phyloP scores from a whole-genome alignment of 2,113 vertebrate genomes.

The Melanocharis versteri region DNA sequence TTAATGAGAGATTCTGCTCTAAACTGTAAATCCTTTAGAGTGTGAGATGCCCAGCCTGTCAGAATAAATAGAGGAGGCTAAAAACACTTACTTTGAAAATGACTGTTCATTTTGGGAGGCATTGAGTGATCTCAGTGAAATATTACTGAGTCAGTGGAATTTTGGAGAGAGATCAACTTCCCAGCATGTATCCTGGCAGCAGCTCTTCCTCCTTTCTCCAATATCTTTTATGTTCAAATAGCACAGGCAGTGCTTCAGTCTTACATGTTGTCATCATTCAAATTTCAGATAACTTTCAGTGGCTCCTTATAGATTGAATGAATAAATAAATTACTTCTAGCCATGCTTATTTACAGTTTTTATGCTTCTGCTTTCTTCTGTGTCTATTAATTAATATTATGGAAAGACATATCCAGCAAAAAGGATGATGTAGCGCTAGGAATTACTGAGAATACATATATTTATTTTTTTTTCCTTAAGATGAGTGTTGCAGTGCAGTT shows the following conservation, averaged over 20 bases:
- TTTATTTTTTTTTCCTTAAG: neutral
- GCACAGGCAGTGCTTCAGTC: neutral
- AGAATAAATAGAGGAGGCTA: constrained; percentile 37
- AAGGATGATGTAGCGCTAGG: neutral
- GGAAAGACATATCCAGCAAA: neutral
- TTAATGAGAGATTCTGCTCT: constrained; percentile 18
- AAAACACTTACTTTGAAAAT: constrained; percentile 27
- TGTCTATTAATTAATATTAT: neutral
- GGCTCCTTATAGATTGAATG: neutral
- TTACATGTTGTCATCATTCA: neutral
- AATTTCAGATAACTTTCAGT: neutral
- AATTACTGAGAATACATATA: neutral
- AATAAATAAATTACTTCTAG: neutral
- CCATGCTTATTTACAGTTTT: neutral
- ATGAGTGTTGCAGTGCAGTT: neutral
- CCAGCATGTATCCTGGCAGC: constrained; percentile 40
- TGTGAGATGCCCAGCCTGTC: neutral
- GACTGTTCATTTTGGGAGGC: constrained; percentile 59
- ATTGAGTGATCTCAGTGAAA: constrained; percentile 21
- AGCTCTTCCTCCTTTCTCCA: neutral
- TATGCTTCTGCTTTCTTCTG: neutral
- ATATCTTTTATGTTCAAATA: neutral
- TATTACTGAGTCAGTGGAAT: constrained; percentile 37
- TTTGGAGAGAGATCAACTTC: constrained; percentile 51
- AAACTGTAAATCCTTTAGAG: neutral